Conservation (phyloP, 2,797 vertebrate genomes). For the Xenopus petersii region DNA sequence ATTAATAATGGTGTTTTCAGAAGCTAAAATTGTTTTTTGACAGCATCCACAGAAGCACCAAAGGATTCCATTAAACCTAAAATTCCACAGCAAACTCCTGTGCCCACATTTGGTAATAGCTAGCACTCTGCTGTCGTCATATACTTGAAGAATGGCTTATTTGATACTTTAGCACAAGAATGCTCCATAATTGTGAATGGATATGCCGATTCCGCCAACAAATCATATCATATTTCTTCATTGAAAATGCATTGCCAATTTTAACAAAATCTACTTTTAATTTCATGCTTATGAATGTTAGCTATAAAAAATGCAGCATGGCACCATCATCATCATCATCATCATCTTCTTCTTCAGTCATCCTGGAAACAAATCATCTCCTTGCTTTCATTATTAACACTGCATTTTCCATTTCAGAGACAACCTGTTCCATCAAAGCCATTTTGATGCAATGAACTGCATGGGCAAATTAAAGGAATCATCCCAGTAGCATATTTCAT, state of each 20-base stretch:
- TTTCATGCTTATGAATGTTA: constrained; percentile 32
- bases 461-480: constrained; percentile 27
- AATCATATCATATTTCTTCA: constrained; percentile 31
- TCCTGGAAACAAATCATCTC: constrained; percentile 24
- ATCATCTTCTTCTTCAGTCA: constrained; percentile 8
- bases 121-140: constrained; percentile 13
- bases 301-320: constrained; percentile 27
- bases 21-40: constrained; percentile 35
- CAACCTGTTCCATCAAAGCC: constrained; percentile 18
- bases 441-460: constrained; percentile 38
- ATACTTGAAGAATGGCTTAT: constrained; percentile 34
- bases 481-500: neutral
- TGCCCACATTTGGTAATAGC: constrained; percentile 64
- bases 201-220: constrained; percentile 15
- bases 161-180: constrained; percentile 6
- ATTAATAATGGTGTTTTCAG: constrained; percentile 6
- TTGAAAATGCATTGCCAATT: constrained; percentile 10
- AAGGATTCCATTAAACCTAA: constrained; percentile 54
- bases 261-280: constrained; percentile 15
- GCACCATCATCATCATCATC: constrained; percentile 1
- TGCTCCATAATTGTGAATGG: constrained; percentile 8
- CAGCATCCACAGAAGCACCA: constrained; percentile 34
- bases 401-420: constrained; percentile 37
- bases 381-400: constrained; percentile 23
- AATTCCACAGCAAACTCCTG: constrained; percentile 58